Base-by-base conservation (phyloP, 2,113 vertebrate genomes). In the Phrynosoma platyrhinos region DNA sequence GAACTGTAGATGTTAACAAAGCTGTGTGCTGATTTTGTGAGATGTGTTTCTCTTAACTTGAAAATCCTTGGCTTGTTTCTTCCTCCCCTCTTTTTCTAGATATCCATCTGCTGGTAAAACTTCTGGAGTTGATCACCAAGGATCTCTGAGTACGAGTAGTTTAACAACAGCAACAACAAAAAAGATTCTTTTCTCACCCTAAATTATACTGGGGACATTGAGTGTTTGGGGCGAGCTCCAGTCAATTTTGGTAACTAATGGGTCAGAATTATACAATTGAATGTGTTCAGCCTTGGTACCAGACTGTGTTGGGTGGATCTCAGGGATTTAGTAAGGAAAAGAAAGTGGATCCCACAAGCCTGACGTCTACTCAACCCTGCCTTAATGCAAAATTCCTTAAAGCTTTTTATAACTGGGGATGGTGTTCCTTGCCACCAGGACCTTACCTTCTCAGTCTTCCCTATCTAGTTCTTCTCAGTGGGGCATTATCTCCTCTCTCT, bases 301-400 rank as follows among this genome's bases (percentile, higher is more conserved):
- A 14, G 9, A 27, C 9, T 72, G 30, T 27, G 18, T 12, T 10
- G 4, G 27, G 69, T n/a, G 69, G 30, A 2, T n/a, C n/a, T 72
- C 8, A 13, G n/a, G 27, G 9, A 2, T 72, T 30, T 72, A 13
- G 9, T 72, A 12, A 32, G n/a, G 20, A 2, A 30, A 32, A 69
- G 5, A 7, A 69, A 69, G 25, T 69, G 25, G 68, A 69, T 25
- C 68, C 9, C 23, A 23, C 20, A 69, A 69, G 6, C 68, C 27
- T 72, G 69, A 72, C 16, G 10, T 32, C 69, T 16, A 16, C 71
- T 14, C 71, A 32, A 12, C 71, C 16, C n/a, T 74, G 71, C 68
- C 27, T 55, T 58, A 0, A 0, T 0, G 14, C 8, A 83, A 87
- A 4, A 23, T 30, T 10, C 9, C 16, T 36, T 30, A 10, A 21